phyloP scores from a whole-genome alignment of 2,888 invertebrate species.

The Hermodice carunculata region DNA sequence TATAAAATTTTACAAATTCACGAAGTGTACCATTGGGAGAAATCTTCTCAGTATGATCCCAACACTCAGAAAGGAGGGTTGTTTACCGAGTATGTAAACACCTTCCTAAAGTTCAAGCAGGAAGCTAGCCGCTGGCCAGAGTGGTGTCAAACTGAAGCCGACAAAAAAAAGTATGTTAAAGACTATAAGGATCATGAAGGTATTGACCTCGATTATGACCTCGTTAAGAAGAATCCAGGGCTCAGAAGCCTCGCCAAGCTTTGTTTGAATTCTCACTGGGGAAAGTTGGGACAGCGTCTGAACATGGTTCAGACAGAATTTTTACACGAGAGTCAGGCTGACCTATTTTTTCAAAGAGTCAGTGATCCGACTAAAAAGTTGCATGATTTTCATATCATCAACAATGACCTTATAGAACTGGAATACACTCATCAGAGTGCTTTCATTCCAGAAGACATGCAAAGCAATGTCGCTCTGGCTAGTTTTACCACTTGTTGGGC shows the following conservation, averaged over 20 bases:
- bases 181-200: conserved; percentile 29
- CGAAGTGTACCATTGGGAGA: conserved; percentile 62
- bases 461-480: neutral
- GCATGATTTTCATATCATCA: neutral
- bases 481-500: conserved; percentile 3
- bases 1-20: conserved; percentile 56
- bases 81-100: conserved; percentile 52
- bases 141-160: conserved; percentile 15
- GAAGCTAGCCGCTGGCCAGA: conserved; percentile 41
- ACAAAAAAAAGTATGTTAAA: conserved; percentile 33
- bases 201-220: conserved; percentile 28
- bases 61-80: conserved; percentile 38
- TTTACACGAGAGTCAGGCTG: neutral
- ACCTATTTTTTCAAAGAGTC: neutral
- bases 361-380: neutral
- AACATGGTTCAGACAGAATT: neutral
- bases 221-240: conserved; percentile 39
- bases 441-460: neutral
- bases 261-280: conserved; percentile 23
- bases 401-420: neutral
- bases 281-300: conserved; percentile 36
- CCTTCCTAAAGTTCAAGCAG: conserved; percentile 36
- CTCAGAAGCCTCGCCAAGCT: conserved; percentile 32
- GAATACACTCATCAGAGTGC: neutral
- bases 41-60: conserved; percentile 36